Percentiles rank a stretch among this genome's conserved stretches.
phyloP scores from a whole-genome alignment of 2,888 invertebrate genomes.

The Pediacus dermestoides region DNA sequence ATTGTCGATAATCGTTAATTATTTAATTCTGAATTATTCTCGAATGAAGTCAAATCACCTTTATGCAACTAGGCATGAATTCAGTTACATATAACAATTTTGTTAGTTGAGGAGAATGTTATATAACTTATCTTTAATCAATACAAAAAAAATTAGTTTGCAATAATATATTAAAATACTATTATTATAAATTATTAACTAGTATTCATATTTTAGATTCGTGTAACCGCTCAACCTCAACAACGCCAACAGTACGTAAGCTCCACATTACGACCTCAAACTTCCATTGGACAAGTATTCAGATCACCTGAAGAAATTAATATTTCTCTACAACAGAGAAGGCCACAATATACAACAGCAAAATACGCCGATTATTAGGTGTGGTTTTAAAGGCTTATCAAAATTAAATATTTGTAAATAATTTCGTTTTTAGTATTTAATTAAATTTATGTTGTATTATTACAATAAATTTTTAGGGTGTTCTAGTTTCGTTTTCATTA shows the following conservation, averaged over 20 bases:
- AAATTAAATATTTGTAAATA: too few species aligned
- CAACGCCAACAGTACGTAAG: conserved; percentile 41
- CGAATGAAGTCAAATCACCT: too few species aligned
- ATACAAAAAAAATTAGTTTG: not conserved
- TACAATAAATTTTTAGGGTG: not conserved
- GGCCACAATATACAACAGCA: conserved; percentile 46
- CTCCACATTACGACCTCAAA: conserved; percentile 50
- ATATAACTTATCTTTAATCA: too few species aligned
- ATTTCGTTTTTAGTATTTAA: conserved; percentile 10
- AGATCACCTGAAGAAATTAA: conserved; percentile 84
- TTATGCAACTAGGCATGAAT: too few species aligned
- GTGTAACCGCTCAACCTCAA: conserved; percentile 33
- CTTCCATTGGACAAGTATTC: conserved; percentile 67
- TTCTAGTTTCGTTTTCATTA: too few species aligned
- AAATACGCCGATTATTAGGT: conserved; percentile 19
- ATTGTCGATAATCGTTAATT: too few species aligned
- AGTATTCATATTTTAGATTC: conserved; percentile 21
- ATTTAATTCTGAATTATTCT: too few species aligned
- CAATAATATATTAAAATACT: too few species aligned
- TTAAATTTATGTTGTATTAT: conserved; percentile 9
- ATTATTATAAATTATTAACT: not conserved
- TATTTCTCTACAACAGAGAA: conserved; percentile 77
- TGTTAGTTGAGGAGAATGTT: too few species aligned
- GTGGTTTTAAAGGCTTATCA: too few species aligned
- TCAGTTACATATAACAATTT: too few species aligned